These are phyloP conservation scores for Cynopterus brachyotis DNA, from an alignment of 2,113 vertebrate species.

Conservation along the genomic window DNA sequence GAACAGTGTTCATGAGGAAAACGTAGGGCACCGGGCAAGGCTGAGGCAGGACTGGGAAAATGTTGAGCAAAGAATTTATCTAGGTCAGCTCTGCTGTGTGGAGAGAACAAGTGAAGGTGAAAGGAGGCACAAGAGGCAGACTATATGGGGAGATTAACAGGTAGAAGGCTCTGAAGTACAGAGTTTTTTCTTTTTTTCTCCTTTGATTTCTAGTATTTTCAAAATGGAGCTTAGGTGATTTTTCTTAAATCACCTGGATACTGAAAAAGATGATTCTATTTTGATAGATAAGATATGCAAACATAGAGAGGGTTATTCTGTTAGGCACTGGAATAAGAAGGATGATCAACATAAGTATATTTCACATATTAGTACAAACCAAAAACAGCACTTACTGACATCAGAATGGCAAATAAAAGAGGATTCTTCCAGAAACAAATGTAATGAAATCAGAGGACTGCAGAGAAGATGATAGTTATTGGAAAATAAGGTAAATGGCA, in stretches of 20 bases:
- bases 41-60: neutral
- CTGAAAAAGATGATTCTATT: neutral
- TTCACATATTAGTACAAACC: neutral
- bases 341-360: neutral
- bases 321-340: neutral
- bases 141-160: neutral
- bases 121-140: too few species aligned
- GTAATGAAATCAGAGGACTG: neutral
- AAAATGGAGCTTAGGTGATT: neutral
- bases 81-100: rapidly evolving
- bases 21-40: rapidly evolving
- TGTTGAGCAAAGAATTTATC: too few species aligned
- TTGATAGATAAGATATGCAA: neutral
- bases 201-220: neutral
- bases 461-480: neutral
- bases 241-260: neutral
- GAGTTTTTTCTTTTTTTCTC: neutral
- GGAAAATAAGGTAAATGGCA: neutral
- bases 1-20: neutral
- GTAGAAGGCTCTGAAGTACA: neutral
- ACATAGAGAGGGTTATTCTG: neutral
- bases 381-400: neutral
- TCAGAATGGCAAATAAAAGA: neutral
- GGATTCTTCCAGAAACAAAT: neutral
- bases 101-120: neutral